A percentile compares a stretch with the other conserved stretches of the same genome.
phyloP scores from a whole-genome alignment of 2,113 vertebrate genomes.

The Heteronetta atricapilla region DNA sequence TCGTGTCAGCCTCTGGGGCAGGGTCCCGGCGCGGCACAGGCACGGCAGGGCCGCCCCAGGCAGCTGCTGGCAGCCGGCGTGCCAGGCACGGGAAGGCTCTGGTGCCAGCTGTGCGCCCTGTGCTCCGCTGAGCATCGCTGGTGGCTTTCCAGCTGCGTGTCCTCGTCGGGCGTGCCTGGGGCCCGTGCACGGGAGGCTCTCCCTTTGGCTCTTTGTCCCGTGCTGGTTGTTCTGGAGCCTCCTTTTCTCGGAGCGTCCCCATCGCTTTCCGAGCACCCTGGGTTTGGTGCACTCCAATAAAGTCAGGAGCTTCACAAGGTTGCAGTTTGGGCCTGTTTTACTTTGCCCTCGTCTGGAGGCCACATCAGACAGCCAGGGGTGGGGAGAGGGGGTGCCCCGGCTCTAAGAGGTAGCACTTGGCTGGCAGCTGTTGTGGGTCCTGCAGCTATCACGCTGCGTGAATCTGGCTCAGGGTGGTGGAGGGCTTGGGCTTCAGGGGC shows the following conservation, averaged over 20 bases:
- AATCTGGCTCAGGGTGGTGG: neutral
- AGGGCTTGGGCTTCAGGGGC: neutral
- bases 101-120: neutral
- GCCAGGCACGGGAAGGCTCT: neutral
- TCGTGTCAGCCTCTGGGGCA: neutral
- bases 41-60: neutral
- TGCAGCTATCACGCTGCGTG: neutral
- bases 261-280: neutral
- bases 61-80: neutral
- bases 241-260: neutral
- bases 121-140: no score
- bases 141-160: neutral
- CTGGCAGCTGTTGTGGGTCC: accelerated
- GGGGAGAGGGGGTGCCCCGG: neutral
- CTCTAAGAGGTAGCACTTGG: neutral
- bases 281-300: neutral
- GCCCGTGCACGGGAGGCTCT: neutral
- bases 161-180: neutral
- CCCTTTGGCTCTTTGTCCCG: neutral
- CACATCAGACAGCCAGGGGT: neutral
- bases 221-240: neutral
- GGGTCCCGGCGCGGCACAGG: neutral
- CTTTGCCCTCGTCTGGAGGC: neutral
- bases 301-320: neutral
- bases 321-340: neutral